Evolutionary conservation across 2,888 invertebrate species (phyloP), one percentile per base, ranked within the genome.

Genomic region (Sphinx pinastri): DNA sequence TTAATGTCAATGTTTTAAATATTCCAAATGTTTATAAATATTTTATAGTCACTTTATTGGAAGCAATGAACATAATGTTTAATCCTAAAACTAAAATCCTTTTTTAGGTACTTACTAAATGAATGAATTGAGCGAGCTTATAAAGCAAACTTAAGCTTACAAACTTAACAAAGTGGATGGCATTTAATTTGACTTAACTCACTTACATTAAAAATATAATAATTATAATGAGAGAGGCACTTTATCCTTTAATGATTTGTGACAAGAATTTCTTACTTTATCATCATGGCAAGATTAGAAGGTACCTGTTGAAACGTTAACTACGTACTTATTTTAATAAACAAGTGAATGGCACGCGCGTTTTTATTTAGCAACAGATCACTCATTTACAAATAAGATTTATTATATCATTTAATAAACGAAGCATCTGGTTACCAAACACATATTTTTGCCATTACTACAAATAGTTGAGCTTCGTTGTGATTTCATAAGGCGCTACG

Each of bases 111-210:
- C 89, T 91, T 83, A 88, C 89, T 91, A 91, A 87, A 84, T 88
- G 89, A 91, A 91, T 91, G 90, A 90, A 91, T 94, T 94, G 93
- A 94, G 93, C 93, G 90, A 92, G 88, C 92, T 92, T 93, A 92
- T 85, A 88, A 85, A 90, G 89, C 90, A 84, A 91, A 89, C 91
- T 93, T 91, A 92, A 81, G 84, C 86, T 88, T 87, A 89, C 86
- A 93, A 94, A 93, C 93, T 94, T 93, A 94, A 93, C 93, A 93
- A 93, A 93, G 90, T 93, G 93, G 93, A 94, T 94, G 94, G 94
- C 94, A 94, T 94, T 92, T 91, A 91, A 91, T 90, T 91, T 93
- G 93, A 94, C 94, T 94, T 94, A 94, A 92, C 92, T 88, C 90
- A 90, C 93, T 93, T 93, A 94, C 86, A 80, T 88, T 81, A 85